Base-by-base conservation (phyloP, 2,113 vertebrate genomes). In the Centrocercus urophasianus region DNA sequence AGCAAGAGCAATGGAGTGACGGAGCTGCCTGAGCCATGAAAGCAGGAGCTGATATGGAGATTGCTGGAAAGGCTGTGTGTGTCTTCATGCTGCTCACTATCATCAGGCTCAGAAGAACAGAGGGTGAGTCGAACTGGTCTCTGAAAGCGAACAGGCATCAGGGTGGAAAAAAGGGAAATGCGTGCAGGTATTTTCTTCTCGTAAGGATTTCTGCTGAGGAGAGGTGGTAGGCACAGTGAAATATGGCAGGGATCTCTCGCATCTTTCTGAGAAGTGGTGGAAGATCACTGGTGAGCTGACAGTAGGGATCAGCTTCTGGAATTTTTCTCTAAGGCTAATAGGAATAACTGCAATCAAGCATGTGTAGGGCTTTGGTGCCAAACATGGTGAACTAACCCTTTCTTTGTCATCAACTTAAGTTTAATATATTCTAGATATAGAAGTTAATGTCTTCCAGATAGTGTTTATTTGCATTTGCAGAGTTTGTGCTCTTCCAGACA, bases 121-220 rank as follows among this genome's bases (percentile, higher is more conserved):
- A 8, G 57, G 97, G 98, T 98, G 93, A 98, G 98, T 97, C 10
- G 59, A 48, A 82, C 16, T 42, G 83, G 25, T 73, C 34, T 80
- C 57, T 61, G 78, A 54, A 50, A 48, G 36, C 17, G 52, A 1
- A 2, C 8, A 45, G 34, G 16, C 4, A 0, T 8, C 2, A 60
- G 42, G 40, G 42, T 36, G 38, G 54, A 60, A 72, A 40, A 60
- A 64, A 27, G 38, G 82, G 67, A 84, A 76, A 79, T 11, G 13
- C 20, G 42, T 43, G 57, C 7, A 30, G 28, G 17, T 86, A 32
- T 43, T 73, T 85, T 63, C 9, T 80, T 82, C 47, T 56, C 42
- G 4, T 30, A 76, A 91, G 19, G 57, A 15, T 64, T 95, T 84
- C 50, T 69, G 48, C 47, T 75, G 66, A 88, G 74, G 40, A 84